These are phyloP conservation scores for Diaperis boleti DNA, from an alignment of 2,888 invertebrate genomes.

Conservation along the genomic window DNA sequence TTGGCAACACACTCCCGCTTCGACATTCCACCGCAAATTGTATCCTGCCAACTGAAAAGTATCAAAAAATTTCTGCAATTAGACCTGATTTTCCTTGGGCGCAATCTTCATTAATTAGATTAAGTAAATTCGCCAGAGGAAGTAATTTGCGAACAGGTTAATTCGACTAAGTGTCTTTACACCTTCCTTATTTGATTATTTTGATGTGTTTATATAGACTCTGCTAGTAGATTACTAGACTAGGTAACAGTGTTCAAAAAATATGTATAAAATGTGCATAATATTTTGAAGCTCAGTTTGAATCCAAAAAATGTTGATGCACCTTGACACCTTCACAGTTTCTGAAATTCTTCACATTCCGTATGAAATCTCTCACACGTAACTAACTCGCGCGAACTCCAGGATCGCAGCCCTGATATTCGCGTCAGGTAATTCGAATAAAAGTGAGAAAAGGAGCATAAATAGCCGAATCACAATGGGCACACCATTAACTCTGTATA, in stretches of 20 bases:
- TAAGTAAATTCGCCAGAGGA: slow-evolving; percentile 31
- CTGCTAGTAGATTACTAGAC: too few species aligned
- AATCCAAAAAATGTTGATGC: too few species aligned
- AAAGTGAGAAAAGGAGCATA: slow-evolving; percentile 41
- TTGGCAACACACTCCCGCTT: slow-evolving; percentile 15
- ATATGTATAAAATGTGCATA: too few species aligned
- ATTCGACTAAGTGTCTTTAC: slow-evolving; percentile 9
- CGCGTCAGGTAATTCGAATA: slow-evolving; percentile 45
- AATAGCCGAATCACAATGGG: slow-evolving; percentile 35
- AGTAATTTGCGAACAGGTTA: slow-evolving; percentile 37
- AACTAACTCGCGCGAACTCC: too few species aligned
- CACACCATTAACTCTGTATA: slow-evolving; percentile 32
- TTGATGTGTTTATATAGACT: too few species aligned
- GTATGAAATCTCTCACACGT: too few species aligned
- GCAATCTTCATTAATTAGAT: slow-evolving; percentile 17
- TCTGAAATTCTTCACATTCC: too few species aligned
- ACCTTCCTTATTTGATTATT: slow-evolving; percentile 15
- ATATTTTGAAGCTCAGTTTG: too few species aligned
- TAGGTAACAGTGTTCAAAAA: too few species aligned
- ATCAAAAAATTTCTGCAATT: neutral
- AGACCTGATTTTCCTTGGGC: neutral
- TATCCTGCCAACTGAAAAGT: neutral
- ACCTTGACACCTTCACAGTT: too few species aligned
- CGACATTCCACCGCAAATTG: neutral
- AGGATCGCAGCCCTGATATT: too few species aligned